Conservation (phyloP, 1,140 invertebrate species). For the Sitobion miscanthi region DNA sequence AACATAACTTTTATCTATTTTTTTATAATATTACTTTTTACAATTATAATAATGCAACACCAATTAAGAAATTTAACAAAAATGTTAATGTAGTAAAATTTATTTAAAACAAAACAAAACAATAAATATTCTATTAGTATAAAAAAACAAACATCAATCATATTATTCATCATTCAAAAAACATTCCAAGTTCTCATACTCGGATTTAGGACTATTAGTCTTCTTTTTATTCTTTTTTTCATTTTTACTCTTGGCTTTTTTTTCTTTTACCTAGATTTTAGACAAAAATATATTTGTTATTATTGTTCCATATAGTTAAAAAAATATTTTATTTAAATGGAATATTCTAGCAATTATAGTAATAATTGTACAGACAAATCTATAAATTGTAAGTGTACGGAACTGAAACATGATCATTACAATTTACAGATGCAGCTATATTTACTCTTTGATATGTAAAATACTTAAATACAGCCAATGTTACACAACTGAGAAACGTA, state of each 20-base stretch:
- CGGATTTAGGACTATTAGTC: slow-evolving; percentile 27
- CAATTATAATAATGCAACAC: not conserved
- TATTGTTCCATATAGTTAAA: not conserved
- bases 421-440: not conserved
- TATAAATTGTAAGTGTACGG: not conserved
- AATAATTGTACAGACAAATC: not conserved
- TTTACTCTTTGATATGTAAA: no score
- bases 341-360: no score
- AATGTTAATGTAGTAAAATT: not conserved
- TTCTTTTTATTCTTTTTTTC: slow-evolving; percentile 47
- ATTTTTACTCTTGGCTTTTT: slow-evolving; percentile 28
- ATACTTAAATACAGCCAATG: no score
- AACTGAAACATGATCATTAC: not conserved
- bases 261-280: slow-evolving; percentile 37
- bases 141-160: slow-evolving; percentile 9
- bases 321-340: no score
- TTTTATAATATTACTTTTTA: not conserved
- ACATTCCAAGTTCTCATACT: slow-evolving; percentile 43
- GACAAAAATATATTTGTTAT: not conserved
- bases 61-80: not conserved
- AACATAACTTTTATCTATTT: not conserved
- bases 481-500: no score
- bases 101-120: slow-evolving; percentile 23
- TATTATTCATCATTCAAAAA: slow-evolving; percentile 43
- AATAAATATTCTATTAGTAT: not conserved